Percentiles rank a stretch among this genome's conserved stretches.
These are phyloP conservation scores for Leucophenga montana DNA, from an alignment of 2,888 invertebrate species.

Conservation along the genomic window DNA sequence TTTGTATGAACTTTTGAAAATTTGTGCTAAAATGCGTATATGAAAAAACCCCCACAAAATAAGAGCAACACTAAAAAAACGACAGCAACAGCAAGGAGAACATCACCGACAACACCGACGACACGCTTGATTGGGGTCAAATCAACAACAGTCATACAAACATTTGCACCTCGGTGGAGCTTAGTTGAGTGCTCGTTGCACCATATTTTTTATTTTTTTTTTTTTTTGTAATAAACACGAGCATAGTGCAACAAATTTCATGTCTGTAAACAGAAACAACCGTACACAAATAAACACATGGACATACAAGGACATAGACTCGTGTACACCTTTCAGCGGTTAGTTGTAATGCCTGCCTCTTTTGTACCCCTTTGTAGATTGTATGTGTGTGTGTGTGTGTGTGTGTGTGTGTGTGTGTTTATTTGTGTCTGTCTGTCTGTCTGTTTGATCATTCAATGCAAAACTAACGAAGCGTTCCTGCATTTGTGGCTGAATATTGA, in stretches of 20 bases:
- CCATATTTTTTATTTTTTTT: conserved; percentile 33
- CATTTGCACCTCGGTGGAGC: conserved; percentile 2
- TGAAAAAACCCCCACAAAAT: too few relatives aligned
- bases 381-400: not conserved
- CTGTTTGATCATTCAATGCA: conserved; percentile 19
- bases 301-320: not conserved
- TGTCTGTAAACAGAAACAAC: not conserved
- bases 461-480: conserved; percentile 54
- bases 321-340: not conserved
- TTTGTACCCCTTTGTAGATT: not conserved
- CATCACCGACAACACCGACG: conserved; percentile 38
- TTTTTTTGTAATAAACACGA: conserved; percentile 32
- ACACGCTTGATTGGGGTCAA: conserved; percentile 57
- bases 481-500: conserved; percentile 64
- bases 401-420: conserved; percentile 1
- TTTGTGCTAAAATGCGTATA: conserved; percentile 31
- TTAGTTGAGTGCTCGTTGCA: not conserved
- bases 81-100: conserved; percentile 43
- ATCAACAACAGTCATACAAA: conserved; percentile 44
- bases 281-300: not conserved
- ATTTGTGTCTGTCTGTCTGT: not conserved
- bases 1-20: conserved; percentile 28
- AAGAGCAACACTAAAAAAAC: too few relatives aligned
- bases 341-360: not conserved
- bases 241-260: conserved; percentile 15